Percentiles rank a stretch among this genome's conserved stretches.
Evolutionary conservation across 1,140 invertebrate species (phyloP).

Genomic region (Probaryconus sp.): DNA sequence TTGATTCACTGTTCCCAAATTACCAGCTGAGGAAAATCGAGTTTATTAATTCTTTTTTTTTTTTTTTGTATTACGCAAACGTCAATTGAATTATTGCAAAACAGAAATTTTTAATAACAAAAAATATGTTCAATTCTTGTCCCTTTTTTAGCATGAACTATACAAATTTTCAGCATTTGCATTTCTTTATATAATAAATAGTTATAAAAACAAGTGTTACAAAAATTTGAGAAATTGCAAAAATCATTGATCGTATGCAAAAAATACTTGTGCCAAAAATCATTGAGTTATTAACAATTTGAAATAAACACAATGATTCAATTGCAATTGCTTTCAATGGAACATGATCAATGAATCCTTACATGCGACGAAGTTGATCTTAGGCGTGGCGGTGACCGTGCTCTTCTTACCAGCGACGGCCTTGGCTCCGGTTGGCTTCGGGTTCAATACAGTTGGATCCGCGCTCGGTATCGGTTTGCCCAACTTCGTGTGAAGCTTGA

Average conservation of each 20-base stretch:
- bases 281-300: too few relatives aligned
- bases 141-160: too few relatives aligned
- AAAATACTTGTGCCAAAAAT: too few relatives aligned
- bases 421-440: conserved; percentile 73
- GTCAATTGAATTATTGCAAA: too few relatives aligned
- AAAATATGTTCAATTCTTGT: too few relatives aligned
- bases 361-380: conserved; percentile 94
- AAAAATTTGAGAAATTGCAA: too few relatives aligned
- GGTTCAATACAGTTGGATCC: conserved; percentile 89
- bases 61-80: too few relatives aligned
- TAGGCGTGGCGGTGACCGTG: conserved; percentile 85
- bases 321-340: neutral
- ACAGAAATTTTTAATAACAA: too few relatives aligned
- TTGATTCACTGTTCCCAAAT: conserved; percentile 81
- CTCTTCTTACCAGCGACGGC: conserved; percentile 72
- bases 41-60: conserved; percentile 2
- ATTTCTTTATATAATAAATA: conserved; percentile 8
- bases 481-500: conserved; percentile 96
- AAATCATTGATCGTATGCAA: too few relatives aligned
- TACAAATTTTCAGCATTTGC: too few relatives aligned
- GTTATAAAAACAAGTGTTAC: neutral
- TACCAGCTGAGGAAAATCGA: conserved; percentile 81
- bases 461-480: conserved; percentile 98
- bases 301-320: too few relatives aligned
- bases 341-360: conserved; percentile 51